Percentiles rank a stretch among this genome's conserved stretches.
Conservation (phyloP, 2,888 invertebrate species). For the Exocentrus adspersus region DNA sequence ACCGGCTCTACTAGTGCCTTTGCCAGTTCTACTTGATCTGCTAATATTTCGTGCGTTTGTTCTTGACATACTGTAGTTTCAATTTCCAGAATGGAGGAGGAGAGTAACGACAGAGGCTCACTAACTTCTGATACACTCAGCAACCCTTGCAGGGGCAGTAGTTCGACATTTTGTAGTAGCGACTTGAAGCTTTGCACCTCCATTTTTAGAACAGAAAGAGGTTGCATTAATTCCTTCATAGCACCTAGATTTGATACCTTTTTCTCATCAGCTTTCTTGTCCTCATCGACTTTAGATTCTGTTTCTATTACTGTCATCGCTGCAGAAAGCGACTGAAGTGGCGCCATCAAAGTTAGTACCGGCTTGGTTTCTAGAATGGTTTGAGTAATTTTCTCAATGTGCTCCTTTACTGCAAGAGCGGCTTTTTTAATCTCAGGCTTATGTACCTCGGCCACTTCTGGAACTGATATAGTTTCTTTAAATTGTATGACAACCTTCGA, state of each 20-base stretch:
- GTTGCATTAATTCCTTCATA: not conserved
- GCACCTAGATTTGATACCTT: not conserved
- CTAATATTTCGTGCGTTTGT: conserved; percentile 12
- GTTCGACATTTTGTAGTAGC: conserved; percentile 19
- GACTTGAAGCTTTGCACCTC: conserved; percentile 33
- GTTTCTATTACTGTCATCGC: not conserved
- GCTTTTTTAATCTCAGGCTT: too few species aligned
- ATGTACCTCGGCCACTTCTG: too few species aligned
- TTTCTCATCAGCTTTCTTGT: conserved; percentile 35
- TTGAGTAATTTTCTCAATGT: too few species aligned
- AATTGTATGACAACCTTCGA: too few species aligned
- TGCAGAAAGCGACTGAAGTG: not conserved
- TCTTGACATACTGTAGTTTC: not conserved
- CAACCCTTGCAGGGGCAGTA: conserved; percentile 31
- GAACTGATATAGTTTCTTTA: too few species aligned
- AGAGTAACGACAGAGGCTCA: conserved; percentile 1
- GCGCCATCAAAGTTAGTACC: not conserved
- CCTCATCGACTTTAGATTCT: not conserved
- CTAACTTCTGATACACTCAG: conserved; percentile 33
- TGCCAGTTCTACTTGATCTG: not conserved
- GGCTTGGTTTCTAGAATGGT: too few species aligned
- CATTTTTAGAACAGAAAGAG: conserved; percentile 25
- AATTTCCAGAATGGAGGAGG: conserved; percentile 3
- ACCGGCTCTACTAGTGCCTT: not conserved
- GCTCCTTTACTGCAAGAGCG: too few species aligned